Evolutionary conservation across 2,113 vertebrate genomes (phyloP), one percentile per base, ranked within the genome.

Genomic region (Dolichallabes microphthalmus): DNA sequence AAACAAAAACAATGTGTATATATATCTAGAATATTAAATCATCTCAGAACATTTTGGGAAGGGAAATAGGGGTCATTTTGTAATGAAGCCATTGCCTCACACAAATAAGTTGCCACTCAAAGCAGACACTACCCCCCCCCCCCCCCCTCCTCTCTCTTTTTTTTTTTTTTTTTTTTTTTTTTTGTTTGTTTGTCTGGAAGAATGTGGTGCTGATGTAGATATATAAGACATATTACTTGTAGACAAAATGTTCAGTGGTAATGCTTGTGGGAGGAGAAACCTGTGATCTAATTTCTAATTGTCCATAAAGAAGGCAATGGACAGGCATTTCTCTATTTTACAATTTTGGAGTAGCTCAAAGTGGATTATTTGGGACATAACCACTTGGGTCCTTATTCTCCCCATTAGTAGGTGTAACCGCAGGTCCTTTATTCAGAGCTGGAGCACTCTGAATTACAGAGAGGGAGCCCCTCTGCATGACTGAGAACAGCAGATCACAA

Each of bases 1-100:
- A 73, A 20, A 55, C 11, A 25, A 55, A 30, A 77, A 35, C 32
- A 35, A 64, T 88, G 58, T 81, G 80, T 83, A 86, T 6, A 68
- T 88, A 78, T 77, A 82, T 82, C 82, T 7, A 66, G 32, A 68
- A 52, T 85, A 61, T 74, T 22, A 30, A 45, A 55, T 71, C 39
- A 78, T 25, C 75, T 76, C 6, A 10, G 50, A 83, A 25, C 9
- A 19, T 57, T 53, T 82, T 64, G n/a, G 45, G 55, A 77, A 27
- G 5, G 82, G 19, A 45, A 77, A 66, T 39, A 3, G 73, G 66
- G 45, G 9, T n/a, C 73, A 55, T 81, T 79, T 78, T 86, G 68
- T 75, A 75, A 81, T 83, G 22, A 66, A 53, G 50, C 58, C 30
- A 11, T 73, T 66, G 17, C 55, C 75, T 82, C 30, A 52, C 19